phyloP scores from a whole-genome alignment of 2,797 vertebrate genomes.

The Sebastiscus albofasciatus region DNA sequence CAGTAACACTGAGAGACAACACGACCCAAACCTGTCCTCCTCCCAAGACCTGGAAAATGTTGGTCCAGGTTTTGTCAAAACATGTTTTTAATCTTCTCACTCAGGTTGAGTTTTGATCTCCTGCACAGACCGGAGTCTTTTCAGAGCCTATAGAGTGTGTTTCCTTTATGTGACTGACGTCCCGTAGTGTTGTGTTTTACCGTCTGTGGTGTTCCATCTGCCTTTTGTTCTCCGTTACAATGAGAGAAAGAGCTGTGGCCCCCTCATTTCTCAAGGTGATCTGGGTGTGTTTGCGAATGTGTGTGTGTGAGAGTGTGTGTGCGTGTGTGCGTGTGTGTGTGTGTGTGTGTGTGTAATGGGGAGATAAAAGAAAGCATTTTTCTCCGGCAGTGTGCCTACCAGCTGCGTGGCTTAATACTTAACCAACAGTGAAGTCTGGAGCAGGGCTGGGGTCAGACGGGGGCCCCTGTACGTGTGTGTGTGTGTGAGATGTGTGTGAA shows the following conservation, averaged over 20 bases:
- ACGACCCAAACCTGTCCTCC: not conserved
- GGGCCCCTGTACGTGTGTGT: constrained; percentile 49
- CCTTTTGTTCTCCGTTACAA: constrained; percentile 78
- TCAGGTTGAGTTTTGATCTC: constrained; percentile 2
- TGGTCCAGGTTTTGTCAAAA: not conserved
- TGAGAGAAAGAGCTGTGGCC: constrained; percentile 60
- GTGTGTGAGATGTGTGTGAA: constrained; percentile 60
- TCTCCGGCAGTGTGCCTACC: constrained; percentile 76
- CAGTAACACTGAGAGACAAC: not conserved
- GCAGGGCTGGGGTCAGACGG: constrained; percentile 71
- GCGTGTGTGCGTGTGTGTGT: constrained; percentile 28
- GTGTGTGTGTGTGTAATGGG: constrained; percentile 20
- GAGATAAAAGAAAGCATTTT: constrained; percentile 74
- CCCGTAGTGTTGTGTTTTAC: not conserved
- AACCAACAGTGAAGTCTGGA: constrained; percentile 82
- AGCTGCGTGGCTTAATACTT: constrained; percentile 84
- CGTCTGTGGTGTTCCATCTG: constrained; percentile 53
- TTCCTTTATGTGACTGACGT: constrained; percentile 15
- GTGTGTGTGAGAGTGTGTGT: constrained; percentile 42
- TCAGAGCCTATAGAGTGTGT: not conserved
- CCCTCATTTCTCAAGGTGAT: constrained; percentile 68
- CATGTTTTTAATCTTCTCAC: not conserved
- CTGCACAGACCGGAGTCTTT: not conserved
- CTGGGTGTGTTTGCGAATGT: constrained; percentile 28
- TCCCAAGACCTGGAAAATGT: not conserved